phyloP scores from a whole-genome alignment of 2,113 vertebrate species.

The Harpagus bidentatus region DNA sequence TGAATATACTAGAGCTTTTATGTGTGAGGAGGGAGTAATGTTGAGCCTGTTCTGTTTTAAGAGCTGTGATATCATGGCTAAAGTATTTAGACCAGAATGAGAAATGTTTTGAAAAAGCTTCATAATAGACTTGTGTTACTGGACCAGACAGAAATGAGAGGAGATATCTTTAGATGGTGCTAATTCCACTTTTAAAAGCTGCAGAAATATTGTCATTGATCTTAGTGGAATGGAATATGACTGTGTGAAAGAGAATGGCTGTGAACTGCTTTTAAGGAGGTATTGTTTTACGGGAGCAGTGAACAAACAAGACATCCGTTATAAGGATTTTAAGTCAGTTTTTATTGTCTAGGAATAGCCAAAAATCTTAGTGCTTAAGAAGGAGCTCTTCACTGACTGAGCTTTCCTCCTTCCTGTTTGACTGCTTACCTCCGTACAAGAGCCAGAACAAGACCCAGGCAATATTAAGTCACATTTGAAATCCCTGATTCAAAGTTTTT shows the following conservation, averaged over 20 bases:
- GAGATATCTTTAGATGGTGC: neutral
- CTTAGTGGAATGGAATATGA: neutral
- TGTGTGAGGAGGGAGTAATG: neutral
- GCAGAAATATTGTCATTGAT: neutral
- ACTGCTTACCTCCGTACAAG: neutral
- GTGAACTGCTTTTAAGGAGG: neutral
- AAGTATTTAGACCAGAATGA: constrained; percentile 14
- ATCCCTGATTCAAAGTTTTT: neutral
- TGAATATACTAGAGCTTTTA: neutral
- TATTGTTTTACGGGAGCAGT: neutral
- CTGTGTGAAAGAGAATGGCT: neutral
- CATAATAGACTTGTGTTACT: neutral
- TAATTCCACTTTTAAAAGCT: constrained; percentile 20
- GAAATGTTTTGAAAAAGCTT: neutral
- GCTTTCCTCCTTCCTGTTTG: neutral
- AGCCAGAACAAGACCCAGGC: neutral
- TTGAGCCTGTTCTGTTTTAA: neutral
- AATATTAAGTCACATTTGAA: neutral
- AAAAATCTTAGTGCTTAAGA: neutral
- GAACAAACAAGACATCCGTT: neutral
- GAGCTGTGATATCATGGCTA: neutral
- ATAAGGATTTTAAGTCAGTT: neutral
- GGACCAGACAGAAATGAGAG: neutral
- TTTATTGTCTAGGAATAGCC: neutral
- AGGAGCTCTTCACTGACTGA: neutral